Evolutionary conservation across 2,888 invertebrate species (phyloP).

Genomic region (Boloria selene): DNA sequence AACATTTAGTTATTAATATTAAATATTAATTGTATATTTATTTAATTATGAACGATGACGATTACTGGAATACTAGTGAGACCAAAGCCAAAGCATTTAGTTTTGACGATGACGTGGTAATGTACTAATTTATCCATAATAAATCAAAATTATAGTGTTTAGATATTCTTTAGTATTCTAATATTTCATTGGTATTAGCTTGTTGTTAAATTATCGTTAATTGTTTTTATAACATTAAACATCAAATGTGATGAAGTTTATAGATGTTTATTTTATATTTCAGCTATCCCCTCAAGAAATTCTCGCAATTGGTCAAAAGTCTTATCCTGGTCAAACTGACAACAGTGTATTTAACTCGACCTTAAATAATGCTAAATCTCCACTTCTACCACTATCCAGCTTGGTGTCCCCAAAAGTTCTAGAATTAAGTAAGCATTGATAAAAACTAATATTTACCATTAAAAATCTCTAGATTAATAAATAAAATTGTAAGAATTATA

Average conservation of each 20-base stretch:
- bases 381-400: slow-evolving; percentile 64
- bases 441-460: too few species aligned
- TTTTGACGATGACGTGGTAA: slow-evolving; percentile 90
- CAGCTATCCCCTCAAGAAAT: slow-evolving; percentile 76
- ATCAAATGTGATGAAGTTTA: too few species aligned
- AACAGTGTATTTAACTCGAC: slow-evolving; percentile 57
- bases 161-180: too few species aligned
- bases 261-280: not conserved
- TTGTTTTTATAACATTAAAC: too few species aligned
- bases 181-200: too few species aligned
- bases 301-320: slow-evolving; percentile 73
- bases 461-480: too few species aligned
- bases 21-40: not conserved
- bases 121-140: slow-evolving; percentile 30
- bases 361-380: slow-evolving; percentile 56
- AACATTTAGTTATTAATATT: not conserved
- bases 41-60: slow-evolving; percentile 77
- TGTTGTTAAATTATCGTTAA: too few species aligned
- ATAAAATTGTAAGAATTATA: too few species aligned
- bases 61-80: slow-evolving; percentile 90
- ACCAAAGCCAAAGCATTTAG: slow-evolving; percentile 87
- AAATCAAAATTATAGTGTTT: too few species aligned
- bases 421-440: slow-evolving; percentile 64
- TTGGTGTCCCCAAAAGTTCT: slow-evolving; percentile 69
- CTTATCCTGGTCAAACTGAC: slow-evolving; percentile 55